These are phyloP conservation scores for Drosophila nigrodunni DNA, from an alignment of 1,140 invertebrate species.

Conservation along the genomic window DNA sequence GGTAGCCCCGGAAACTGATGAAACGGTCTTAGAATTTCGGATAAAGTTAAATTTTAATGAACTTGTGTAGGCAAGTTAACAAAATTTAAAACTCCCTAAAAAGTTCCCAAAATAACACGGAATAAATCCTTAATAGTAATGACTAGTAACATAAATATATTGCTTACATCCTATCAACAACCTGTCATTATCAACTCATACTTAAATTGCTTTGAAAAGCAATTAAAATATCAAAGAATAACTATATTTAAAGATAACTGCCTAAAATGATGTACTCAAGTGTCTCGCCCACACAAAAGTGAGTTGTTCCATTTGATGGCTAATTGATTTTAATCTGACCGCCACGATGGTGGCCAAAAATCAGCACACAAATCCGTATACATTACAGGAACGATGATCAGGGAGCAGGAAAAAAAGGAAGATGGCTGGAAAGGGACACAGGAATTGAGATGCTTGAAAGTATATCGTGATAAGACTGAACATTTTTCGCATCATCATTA, in stretches of 20 bases:
- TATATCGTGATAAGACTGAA: constrained; percentile 54
- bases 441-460: constrained; percentile 27
- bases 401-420: constrained; percentile 39
- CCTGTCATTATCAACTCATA: neutral
- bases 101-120: too few relatives aligned
- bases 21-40: too few relatives aligned
- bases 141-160: too few relatives aligned
- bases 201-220: neutral
- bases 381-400: constrained; percentile 40
- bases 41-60: too few relatives aligned
- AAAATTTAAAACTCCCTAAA: too few relatives aligned
- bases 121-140: too few relatives aligned
- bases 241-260: constrained; percentile 7
- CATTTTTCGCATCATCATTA: constrained; percentile 75
- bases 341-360: constrained; percentile 69
- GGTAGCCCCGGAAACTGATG: too few relatives aligned
- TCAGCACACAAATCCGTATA: constrained; percentile 75
- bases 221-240: constrained; percentile 44
- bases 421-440: constrained; percentile 3
- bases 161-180: neutral
- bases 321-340: constrained; percentile 77
- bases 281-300: constrained; percentile 56
- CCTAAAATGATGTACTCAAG: constrained; percentile 38
- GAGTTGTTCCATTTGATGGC: constrained; percentile 71
- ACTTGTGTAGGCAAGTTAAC: too few relatives aligned